These are phyloP conservation scores for Neotoma lepida DNA, from an alignment of 2,113 vertebrate genomes.

Conservation along the genomic window DNA sequence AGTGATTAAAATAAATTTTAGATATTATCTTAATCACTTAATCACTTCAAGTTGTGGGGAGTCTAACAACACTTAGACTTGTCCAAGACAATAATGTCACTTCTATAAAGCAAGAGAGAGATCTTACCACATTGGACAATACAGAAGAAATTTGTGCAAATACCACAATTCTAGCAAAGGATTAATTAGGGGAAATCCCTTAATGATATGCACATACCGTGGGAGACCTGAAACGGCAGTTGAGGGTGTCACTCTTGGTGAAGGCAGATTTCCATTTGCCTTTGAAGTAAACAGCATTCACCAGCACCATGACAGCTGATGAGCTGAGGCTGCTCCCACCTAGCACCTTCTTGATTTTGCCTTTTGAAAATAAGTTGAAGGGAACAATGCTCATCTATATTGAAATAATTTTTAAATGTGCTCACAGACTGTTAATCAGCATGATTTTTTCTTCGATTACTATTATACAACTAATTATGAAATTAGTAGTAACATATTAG, in stretches of 20 bases:
- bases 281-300: constrained; percentile 91
- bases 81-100: background rate
- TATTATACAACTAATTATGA: background rate
- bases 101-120: background rate
- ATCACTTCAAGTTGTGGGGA: background rate
- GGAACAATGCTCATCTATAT: background rate
- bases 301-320: constrained; percentile 64
- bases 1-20: background rate
- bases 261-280: constrained; percentile 89
- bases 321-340: constrained; percentile 52
- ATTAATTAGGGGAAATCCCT: background rate
- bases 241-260: constrained; percentile 81
- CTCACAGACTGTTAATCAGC: background rate
- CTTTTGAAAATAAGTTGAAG: constrained; percentile 51
- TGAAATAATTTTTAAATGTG: background rate
- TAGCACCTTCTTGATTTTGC: constrained; percentile 70
- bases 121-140: background rate
- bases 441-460: background rate
- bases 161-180: background rate
- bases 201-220: constrained; percentile 75
- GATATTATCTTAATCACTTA: background rate
- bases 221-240: constrained; percentile 86
- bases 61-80: background rate
- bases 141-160: background rate
- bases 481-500: background rate